Evolutionary conservation across 1,140 invertebrate genomes (phyloP), one percentile per base, ranked within the genome.

Genomic region (Antheraea mylitta): DNA sequence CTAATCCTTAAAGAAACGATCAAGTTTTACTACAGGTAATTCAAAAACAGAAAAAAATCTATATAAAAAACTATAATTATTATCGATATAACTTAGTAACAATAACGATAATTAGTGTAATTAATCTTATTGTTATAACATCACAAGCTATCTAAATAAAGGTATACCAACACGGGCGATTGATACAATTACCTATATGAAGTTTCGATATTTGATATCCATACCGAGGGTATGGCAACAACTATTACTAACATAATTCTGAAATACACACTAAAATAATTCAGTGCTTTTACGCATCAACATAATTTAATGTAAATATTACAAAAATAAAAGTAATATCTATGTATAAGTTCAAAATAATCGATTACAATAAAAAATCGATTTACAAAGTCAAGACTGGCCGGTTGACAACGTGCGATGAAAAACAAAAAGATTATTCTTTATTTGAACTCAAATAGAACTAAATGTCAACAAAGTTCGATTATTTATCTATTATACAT

Each of bases 401-500:
- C 16, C 16, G 16, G 22, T 6, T 53, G 13, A 53, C 13, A 16
- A 6, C 45, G 45, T 6, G 13, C 2, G 45, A 53, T 53, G 45
- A 53, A 16, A 53, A 53, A 53, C 45, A 53, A 53, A 53, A 53
- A 53, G 16, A 53, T n/a, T 53, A 16, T 53, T 6, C 13, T 42
- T 42, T 42, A 42, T 53, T 16, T 53, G 11, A 53, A 53, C 16
- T 53, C 45, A 53, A 53, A 53, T 53, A 53, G 16, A 53, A 53
- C 13, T n/a, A 53, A 53, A 53, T 53, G 45, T 53, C 45, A 53
- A 53, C 13, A 6, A 13, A 53, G 13, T n/a, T 53, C 16, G 45
- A 53, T 53, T 53, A 53, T 53, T 53, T 53, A 53, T 53, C 45
- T 53, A 53, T 53, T 53, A 16, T 5, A 53, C 45, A 53, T 53